Evolutionary conservation across 2,888 invertebrate species (phyloP), one percentile per base, ranked within the genome.

Genomic region (Ophonus ardosiacus): DNA sequence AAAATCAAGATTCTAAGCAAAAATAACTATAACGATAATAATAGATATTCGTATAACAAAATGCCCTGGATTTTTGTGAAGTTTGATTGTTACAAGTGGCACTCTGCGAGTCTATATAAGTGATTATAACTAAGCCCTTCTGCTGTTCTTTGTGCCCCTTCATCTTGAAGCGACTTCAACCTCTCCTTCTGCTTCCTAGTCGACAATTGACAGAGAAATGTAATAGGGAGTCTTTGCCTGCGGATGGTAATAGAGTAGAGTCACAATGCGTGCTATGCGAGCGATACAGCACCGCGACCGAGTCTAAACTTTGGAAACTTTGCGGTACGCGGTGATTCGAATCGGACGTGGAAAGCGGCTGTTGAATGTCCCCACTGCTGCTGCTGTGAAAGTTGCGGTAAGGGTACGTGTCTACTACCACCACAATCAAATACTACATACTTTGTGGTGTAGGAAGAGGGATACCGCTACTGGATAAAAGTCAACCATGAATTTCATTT

Each of bases 321-420:
- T 74, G 65, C 65, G 65, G 65, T 31, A 24, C 24, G 43, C 43
- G 71, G 71, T 74, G 71, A 74, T 74, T 74, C 13, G 71, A 74
- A 74, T 43, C 71, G 71, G 71, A 74, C 71, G 71, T 74, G 71
- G 71, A 74, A 74, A 74, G 71, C 40, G 71, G 18, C 71, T 74
- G 71, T 74, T 74, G 71, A 74, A 74, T 74, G 43, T 74, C 71
- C 71, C 40, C 2, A 4, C 65, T 21, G 13, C 40, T 6, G 15
- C 31, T 15, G 21, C 43, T 43, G 43, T n/a, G 17, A 43, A 43
- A 40, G 43, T 43, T 74, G 71, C 43, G 71, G 71, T 15, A 18
- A 40, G 17, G 18, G 10, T 43, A 74, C 71, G 71, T 74, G 71
- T 74, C 8, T 15, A 17, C 13, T 2, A 43, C 71, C 43, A 13